These are phyloP conservation scores for Hipposideros larvatus DNA, from an alignment of 2,797 vertebrate genomes.

Conservation along the genomic window DNA sequence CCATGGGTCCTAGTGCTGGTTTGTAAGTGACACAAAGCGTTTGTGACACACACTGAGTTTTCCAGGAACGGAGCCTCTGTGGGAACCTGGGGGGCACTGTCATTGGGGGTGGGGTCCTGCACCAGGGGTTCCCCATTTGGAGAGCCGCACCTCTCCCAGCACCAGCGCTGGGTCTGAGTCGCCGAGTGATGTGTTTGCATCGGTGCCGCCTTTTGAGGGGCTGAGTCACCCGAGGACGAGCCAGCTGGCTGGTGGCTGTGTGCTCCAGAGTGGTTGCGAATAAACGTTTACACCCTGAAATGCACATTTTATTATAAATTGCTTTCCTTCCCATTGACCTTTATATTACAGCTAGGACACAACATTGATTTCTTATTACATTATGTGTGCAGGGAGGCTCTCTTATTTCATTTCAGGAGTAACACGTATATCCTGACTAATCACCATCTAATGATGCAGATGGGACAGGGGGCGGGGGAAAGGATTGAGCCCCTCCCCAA, in stretches of 20 bases:
- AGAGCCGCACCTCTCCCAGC: rapidly evolving
- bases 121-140: rapidly evolving
- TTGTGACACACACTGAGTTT: rapidly evolving
- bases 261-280: too few relatives aligned
- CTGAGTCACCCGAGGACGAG: too few relatives aligned
- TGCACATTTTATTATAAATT: not conserved
- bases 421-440: too few relatives aligned
- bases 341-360: not conserved
- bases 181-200: rapidly evolving
- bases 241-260: rapidly evolving
- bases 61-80: rapidly evolving
- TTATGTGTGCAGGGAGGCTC: not conserved
- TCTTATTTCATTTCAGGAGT: not conserved
- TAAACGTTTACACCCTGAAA: too few relatives aligned
- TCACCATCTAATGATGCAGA: rapidly evolving
- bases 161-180: rapidly evolving
- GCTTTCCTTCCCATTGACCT: slow-evolving; percentile 16
- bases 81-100: too few relatives aligned
- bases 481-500: not conserved
- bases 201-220: not conserved
- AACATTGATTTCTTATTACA: slow-evolving; percentile 27
- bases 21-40: too few relatives aligned
- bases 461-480: not conserved
- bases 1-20: not conserved
- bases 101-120: too few relatives aligned